phyloP scores from a whole-genome alignment of 2,888 invertebrate genomes.

The Sicus ferrugineus region DNA sequence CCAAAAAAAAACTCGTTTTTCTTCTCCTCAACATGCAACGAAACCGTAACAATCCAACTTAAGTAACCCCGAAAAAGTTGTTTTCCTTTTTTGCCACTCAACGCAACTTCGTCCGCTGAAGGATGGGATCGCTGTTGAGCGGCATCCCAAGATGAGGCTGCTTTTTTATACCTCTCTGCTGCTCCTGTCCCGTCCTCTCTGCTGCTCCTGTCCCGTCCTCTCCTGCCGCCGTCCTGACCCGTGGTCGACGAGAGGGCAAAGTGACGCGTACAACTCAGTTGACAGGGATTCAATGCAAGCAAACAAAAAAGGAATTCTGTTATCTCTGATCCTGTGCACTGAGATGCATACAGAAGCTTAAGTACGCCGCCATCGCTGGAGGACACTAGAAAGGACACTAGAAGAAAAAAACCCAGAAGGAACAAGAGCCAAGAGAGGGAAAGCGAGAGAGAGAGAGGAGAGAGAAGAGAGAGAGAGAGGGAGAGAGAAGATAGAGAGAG shows the following conservation, averaged over 20 bases:
- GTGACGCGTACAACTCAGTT: neutral
- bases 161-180: too few relatives aligned
- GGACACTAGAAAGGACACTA: neutral
- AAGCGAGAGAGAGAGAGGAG: neutral
- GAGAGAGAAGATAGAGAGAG: neutral
- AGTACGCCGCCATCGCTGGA: slow-evolving; percentile 1
- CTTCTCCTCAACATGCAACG: too few relatives aligned
- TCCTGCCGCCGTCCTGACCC: neutral
- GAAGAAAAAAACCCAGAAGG: neutral
- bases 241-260: neutral
- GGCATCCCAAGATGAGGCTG: too few relatives aligned
- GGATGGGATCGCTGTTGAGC: too few relatives aligned
- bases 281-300: slow-evolving; percentile 26
- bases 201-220: too few relatives aligned
- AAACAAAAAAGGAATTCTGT: slow-evolving; percentile 26
- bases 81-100: too few relatives aligned
- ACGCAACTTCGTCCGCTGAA: too few relatives aligned
- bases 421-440: neutral
- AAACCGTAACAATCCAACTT: too few relatives aligned
- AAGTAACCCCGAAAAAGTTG: too few relatives aligned
- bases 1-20: too few relatives aligned
- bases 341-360: slow-evolving; percentile 7
- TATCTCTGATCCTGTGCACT: slow-evolving; percentile 24
- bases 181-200: too few relatives aligned
- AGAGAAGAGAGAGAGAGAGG: neutral